Percentiles rank a stretch among this genome's conserved stretches.
Evolutionary conservation across 2,113 vertebrate species (phyloP).

Genomic region (Lepisosteus osseus): DNA sequence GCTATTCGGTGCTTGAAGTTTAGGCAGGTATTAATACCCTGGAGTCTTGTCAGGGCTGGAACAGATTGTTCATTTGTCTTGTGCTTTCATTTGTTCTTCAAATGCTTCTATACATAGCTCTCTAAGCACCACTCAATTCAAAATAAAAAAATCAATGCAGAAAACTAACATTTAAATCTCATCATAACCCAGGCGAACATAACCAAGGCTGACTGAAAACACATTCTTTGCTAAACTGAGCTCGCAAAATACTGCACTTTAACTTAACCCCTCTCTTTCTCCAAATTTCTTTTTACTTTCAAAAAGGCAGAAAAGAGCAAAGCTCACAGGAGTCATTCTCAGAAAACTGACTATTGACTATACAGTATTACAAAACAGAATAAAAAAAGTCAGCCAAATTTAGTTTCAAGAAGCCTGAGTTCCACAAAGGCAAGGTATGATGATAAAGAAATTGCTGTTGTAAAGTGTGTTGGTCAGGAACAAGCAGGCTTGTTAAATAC

Average conservation of each 20-base stretch:
- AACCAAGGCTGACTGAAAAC: neutral
- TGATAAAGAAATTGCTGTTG: no score
- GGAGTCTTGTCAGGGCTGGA: neutral
- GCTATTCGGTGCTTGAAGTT: no score
- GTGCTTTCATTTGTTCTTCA: neutral
- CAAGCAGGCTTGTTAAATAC: no score
- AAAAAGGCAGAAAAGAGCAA: neutral
- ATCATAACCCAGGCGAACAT: neutral
- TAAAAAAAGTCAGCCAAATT: no score
- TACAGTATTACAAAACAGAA: slow-evolving; percentile 5
- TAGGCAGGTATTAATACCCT: neutral
- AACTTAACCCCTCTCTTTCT: neutral
- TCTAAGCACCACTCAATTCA: slow-evolving; percentile 3
- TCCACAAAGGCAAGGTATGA: no score
- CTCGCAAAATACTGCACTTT: neutral
- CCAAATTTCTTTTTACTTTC: no score
- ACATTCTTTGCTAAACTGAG: neutral
- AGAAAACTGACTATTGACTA: neutral
- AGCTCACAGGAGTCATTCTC: slow-evolving; percentile 9
- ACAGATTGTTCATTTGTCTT: neutral
- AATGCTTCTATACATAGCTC: neutral
- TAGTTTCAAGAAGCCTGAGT: no score
- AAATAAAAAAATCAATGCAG: neutral
- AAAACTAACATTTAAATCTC: neutral
- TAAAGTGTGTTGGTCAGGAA: no score